Percentiles rank a stretch among this genome's conserved stretches.
phyloP scores from a whole-genome alignment of 2,797 vertebrate species.

The Enteromius radiatus region DNA sequence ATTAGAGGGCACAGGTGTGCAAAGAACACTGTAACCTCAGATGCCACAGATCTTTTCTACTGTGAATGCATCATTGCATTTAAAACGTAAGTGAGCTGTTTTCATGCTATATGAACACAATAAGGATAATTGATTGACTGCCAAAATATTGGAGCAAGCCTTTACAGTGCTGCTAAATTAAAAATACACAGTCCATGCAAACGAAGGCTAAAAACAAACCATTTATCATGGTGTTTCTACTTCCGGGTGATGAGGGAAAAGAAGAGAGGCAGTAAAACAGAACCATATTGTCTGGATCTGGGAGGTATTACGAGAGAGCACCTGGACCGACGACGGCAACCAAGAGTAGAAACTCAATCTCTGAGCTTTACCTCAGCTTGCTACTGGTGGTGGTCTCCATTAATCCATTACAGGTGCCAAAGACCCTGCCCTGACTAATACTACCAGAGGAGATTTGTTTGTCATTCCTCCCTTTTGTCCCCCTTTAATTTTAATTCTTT shows the following conservation, averaged over 20 bases:
- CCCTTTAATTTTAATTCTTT: background rate
- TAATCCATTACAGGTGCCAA: slow-evolving; percentile 98
- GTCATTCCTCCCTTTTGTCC: slow-evolving; percentile 16
- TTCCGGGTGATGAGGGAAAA: background rate
- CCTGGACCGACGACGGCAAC: slow-evolving; percentile 86
- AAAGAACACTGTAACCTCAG: slow-evolving; percentile 6
- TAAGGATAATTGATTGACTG: background rate
- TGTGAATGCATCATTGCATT: slow-evolving; percentile 8
- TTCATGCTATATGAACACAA: background rate
- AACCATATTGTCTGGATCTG: slow-evolving; percentile 75
- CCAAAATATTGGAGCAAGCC: background rate
- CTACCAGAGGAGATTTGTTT: slow-evolving; percentile 43
- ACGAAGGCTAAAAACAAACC: background rate
- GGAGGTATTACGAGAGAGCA: slow-evolving; percentile 88
- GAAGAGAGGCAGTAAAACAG: slow-evolving; percentile 68
- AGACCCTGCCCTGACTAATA: slow-evolving; percentile 66
- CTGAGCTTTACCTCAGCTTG: slow-evolving; percentile 84
- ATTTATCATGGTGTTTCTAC: background rate
- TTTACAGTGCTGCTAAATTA: background rate
- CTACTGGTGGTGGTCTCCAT: slow-evolving; percentile 91
- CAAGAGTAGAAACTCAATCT: slow-evolving; percentile 91
- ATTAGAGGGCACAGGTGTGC: slow-evolving; percentile 65
- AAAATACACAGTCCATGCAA: background rate
- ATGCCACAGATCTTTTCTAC: slow-evolving; percentile 8
- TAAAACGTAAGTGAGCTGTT: background rate